These are phyloP conservation scores for Cantharis lateralis DNA, from an alignment of 2,888 invertebrate species.

Conservation along the genomic window DNA sequence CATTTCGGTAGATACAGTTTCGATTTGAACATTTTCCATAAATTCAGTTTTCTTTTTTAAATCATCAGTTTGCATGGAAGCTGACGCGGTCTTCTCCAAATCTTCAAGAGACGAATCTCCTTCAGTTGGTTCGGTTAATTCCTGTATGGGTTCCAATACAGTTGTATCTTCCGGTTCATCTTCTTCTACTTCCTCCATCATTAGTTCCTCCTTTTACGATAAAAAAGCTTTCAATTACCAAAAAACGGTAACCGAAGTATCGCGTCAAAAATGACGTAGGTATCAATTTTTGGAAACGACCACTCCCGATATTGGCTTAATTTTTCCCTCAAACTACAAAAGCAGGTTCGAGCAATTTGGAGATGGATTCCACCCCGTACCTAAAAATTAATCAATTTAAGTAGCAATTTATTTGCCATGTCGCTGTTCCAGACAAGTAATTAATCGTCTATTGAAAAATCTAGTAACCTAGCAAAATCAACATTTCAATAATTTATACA, in stretches of 20 bases:
- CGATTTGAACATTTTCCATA: neutral
- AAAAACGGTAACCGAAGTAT: neutral
- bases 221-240: neutral
- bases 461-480: neutral
- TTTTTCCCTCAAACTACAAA: neutral
- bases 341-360: neutral
- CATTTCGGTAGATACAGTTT: neutral
- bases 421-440: neutral
- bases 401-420: neutral
- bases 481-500: neutral
- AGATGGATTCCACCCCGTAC: neutral
- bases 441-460: neutral
- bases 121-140: neutral
- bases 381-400: neutral
- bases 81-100: neutral
- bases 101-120: neutral
- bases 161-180: neutral
- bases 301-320: neutral
- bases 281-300: neutral
- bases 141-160: neutral
- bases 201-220: neutral
- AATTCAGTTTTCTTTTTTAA: neutral
- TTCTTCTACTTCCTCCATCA: neutral
- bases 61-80: neutral
- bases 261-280: neutral